A percentile compares a stretch with the other conserved stretches of the same genome.
Evolutionary conservation across 2,797 vertebrate species (phyloP).

Genomic region (Lagothrix lagotricha): DNA sequence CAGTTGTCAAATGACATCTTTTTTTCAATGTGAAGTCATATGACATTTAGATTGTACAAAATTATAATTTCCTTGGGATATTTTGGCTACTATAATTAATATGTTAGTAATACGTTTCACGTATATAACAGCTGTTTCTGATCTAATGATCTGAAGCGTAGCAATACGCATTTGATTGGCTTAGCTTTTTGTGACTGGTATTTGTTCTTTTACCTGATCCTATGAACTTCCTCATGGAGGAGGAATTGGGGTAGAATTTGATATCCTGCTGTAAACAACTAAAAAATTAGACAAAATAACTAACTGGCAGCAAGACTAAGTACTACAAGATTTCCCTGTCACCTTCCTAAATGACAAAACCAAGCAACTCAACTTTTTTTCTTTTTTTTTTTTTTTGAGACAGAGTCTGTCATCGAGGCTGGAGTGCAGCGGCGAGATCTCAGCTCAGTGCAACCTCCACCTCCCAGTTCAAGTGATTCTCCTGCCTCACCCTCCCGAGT

Average conservation of each 20-base stretch:
- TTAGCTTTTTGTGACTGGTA: not conserved
- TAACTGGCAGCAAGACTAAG: not conserved
- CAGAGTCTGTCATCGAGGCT: not conserved
- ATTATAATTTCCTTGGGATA: not conserved
- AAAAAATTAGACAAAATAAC: not conserved
- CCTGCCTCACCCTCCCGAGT: not conserved
- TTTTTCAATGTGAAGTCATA: not conserved
- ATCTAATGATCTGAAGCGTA: not conserved
- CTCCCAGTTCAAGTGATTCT: not conserved
- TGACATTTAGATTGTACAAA: not conserved
- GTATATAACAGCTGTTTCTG: not conserved
- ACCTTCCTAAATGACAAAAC: not conserved
- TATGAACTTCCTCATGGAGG: not conserved
- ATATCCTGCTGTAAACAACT: not conserved
- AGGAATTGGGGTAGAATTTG: not conserved
- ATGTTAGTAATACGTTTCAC: not conserved
- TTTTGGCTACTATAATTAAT: not conserved
- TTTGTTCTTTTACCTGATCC: not conserved
- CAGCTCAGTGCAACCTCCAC: not conserved
- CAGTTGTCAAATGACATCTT: not conserved
- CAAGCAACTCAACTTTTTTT: not conserved
- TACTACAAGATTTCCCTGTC: not conserved
- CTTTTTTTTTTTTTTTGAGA: not conserved
- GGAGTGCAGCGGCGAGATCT: not conserved
- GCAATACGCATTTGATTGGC: not conserved